Base-by-base conservation (phyloP, 2,113 vertebrate genomes). In the Gila orcuttii region DNA sequence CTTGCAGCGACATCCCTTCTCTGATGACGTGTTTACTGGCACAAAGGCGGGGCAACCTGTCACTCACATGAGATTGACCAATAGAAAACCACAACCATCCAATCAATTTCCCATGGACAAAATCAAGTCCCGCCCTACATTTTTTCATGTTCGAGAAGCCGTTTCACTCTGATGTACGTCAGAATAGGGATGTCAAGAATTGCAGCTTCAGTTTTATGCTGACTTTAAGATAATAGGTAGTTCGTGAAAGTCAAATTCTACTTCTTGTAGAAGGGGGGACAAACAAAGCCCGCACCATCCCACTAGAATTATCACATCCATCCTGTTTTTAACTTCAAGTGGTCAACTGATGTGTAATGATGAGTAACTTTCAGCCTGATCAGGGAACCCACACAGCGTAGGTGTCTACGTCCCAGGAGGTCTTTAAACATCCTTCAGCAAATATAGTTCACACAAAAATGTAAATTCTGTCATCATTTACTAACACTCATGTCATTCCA, bases 391-490 rank as follows among this genome's bases (percentile, higher is more conserved):
- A 85, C 78, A 68, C 86, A 82, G 55, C 10, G 89, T 85, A 76
- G 89, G 86, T 82, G 86, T 81, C 28, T 28, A 55, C 33, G 6
- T 82, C 78, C 68, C 86, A 52, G 77, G 45, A 82, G 82, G 74
- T 45, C 60, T 76, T 87, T 11, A 59, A 81, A 69, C 36, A 84
- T 80, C 57, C 69, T 60, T 57, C 64, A 76, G n/a, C 33, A 23
- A 77, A 64, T 13, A 25, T 17, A 25, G 79, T 25, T 59, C 25
- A 2, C 15, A 47, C 3, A 21, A 77, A 55, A 12, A 21, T 77
- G 3, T 19, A 4, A 33, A 21, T 77, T 31, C 3, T 21, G 17
- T 75, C n/a, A 33, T 77, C 21, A 42, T 73, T 39, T 73, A n/a
- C 36, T 42, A 10, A 73, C 39, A 4, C 36, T 42, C 21, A 42